Evolutionary conservation across 1,140 invertebrate genomes (phyloP).

Genomic region (Hesperophylax magnus): DNA sequence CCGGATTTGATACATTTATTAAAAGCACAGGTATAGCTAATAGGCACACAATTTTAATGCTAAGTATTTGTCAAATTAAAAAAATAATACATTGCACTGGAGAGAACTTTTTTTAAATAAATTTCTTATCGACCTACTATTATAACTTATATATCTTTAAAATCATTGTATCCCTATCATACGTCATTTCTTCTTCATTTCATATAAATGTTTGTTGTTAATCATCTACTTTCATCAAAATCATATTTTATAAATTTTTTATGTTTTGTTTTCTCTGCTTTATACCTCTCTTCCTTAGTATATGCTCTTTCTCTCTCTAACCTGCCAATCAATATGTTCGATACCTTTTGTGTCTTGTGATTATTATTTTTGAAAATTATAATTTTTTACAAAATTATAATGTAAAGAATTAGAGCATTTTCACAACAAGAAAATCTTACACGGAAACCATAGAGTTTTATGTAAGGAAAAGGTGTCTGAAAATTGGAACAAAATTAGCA

Average conservation of each 20-base stretch:
- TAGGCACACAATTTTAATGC: no score
- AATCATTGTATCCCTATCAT: background rate
- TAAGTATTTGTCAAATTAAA: background rate
- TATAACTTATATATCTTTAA: background rate
- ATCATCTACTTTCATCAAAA: slow-evolving; percentile 5
- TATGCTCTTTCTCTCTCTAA: slow-evolving; percentile 58
- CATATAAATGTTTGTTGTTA: slow-evolving; percentile 22
- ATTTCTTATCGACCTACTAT: no score
- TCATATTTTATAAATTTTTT: background rate
- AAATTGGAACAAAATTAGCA: no score
- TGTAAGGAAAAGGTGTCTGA: no score
- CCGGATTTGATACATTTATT: no score
- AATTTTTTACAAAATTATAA: background rate
- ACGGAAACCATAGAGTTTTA: no score
- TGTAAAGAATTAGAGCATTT: no score
- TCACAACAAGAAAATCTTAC: no score
- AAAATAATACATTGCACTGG: slow-evolving; percentile 4
- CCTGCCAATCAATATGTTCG: slow-evolving; percentile 52
- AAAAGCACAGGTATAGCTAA: no score
- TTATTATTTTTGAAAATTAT: slow-evolving; percentile 21
- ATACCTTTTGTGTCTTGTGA: slow-evolving; percentile 47
- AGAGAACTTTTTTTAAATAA: no score
- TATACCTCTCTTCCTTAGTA: slow-evolving; percentile 41
- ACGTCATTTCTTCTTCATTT: no score
- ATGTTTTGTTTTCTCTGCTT: slow-evolving; percentile 24